Evolutionary conservation across 2,797 vertebrate genomes (phyloP).

Genomic region (Delichon dasypus): DNA sequence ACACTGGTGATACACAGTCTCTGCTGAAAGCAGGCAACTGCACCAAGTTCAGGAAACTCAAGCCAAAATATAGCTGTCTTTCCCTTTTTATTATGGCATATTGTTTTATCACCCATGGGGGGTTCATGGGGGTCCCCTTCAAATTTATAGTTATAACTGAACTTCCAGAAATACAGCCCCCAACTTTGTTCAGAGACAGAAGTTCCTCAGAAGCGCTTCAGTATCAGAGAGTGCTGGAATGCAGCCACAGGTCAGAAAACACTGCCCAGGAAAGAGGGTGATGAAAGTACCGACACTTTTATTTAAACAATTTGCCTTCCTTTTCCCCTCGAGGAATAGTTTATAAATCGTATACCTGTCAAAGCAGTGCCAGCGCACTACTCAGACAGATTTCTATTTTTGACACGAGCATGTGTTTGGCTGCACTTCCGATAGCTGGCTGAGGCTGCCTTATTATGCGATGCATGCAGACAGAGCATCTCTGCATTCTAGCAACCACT

Average conservation of each 20-base stretch:
- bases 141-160: background rate
- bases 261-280: background rate
- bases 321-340: background rate
- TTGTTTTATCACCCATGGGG: background rate
- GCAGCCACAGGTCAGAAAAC: background rate
- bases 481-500: rapidly evolving
- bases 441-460: background rate
- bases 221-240: background rate
- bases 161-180: background rate
- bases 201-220: background rate
- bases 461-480: background rate
- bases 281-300: conserved; percentile 16
- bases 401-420: conserved; percentile 37
- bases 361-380: background rate
- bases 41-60: background rate
- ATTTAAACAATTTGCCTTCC: conserved; percentile 34
- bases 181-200: background rate
- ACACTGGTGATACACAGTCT: background rate
- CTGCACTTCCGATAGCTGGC: background rate
- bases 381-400: conserved; percentile 18
- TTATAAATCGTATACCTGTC: conserved; percentile 18
- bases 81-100: background rate
- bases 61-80: background rate
- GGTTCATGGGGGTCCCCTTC: background rate
- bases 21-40: background rate